Conservation (phyloP, 1,140 invertebrate genomes). For the Holotrichia oblita region DNA sequence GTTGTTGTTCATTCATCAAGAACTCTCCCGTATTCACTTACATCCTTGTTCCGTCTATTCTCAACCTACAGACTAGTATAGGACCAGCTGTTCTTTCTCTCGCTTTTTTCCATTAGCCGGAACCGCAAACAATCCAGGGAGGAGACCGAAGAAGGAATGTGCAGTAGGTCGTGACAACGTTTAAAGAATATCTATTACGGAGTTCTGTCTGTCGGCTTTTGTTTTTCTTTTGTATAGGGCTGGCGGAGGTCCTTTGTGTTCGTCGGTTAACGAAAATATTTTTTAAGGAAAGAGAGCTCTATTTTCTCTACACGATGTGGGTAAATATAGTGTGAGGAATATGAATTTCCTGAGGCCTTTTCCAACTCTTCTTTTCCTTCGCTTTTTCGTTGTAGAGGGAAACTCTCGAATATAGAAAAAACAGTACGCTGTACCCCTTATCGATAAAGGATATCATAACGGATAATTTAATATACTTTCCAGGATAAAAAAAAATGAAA, state of each 20-base stretch:
- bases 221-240: slow-evolving; percentile 18
- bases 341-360: slow-evolving; percentile 1
- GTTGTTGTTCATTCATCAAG: slow-evolving; percentile 33
- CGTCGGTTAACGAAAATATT: slow-evolving; percentile 27
- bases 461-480: not conserved
- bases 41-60: not conserved
- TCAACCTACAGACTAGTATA: too few species aligned
- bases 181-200: slow-evolving; percentile 27
- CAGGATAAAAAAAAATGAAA: not conserved
- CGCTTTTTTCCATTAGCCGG: not conserved
- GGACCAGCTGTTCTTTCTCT: not conserved
- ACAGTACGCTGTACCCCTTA: not conserved
- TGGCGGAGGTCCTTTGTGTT: not conserved
- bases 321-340: slow-evolving; percentile 13
- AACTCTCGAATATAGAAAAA: not conserved
- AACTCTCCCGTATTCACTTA: slow-evolving; percentile 23
- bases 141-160: not conserved
- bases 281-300: slow-evolving; percentile 4
- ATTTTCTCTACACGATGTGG: slow-evolving; percentile 16
- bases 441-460: not conserved
- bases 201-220: slow-evolving; percentile 19
- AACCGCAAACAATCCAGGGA: not conserved
- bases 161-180: slow-evolving; percentile 19
- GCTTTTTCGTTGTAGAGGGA: not conserved
- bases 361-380: not conserved